Evolutionary conservation across 2,113 vertebrate species (phyloP), one percentile per base, ranked within the genome.

Genomic region (Willisornis vidua): DNA sequence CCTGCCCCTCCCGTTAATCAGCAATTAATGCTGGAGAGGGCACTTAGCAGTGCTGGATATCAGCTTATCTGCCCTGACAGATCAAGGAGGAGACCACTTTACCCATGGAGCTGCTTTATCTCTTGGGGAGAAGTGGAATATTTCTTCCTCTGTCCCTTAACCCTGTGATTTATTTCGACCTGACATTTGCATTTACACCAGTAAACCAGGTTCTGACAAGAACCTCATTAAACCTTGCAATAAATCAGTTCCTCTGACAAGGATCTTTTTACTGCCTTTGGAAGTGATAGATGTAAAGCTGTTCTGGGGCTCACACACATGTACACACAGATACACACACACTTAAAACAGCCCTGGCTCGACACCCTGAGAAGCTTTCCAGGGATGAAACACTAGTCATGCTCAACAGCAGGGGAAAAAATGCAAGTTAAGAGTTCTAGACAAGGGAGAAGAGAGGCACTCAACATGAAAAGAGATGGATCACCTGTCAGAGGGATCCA

Each of bases 171-270:
- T 96, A 94, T 87, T n/a, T 51, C 7, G 70, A 39, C 74, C 89
- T 48, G 85, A 79, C 75, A 35, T 37, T 75, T 22, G 37, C 94
- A 14, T 89, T 76, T 75, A 68, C 59, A 73, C 82, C 66, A 26
- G 26, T 65, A n/a, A 89, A 15, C 77, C 82, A 74, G 87, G 58
- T 54, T 89, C 92, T 51, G 68, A 77, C 62, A 59, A 55, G 68
- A 92, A 43, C 57, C 41, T 89, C 70, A 59, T 94, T 78, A 92
- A 84, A 35, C 7, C 46, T 2, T 43, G 73, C 48, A 12, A 55
- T 96, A 93, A 96, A 97, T 96, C 95, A 89, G 49, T 12, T 41
- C 35, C 79, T 78, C 62, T 18, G 54, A 75, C 79, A 37, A n/a
- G n/a, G 24, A 78, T 28, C 49, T 33, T 51, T 48, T 81, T 54